A percentile compares a stretch with the other conserved stretches of the same genome.
These are phyloP conservation scores for Austrofundulus limnaeus DNA, from an alignment of 2,113 vertebrate genomes.

Conservation along the genomic window DNA sequence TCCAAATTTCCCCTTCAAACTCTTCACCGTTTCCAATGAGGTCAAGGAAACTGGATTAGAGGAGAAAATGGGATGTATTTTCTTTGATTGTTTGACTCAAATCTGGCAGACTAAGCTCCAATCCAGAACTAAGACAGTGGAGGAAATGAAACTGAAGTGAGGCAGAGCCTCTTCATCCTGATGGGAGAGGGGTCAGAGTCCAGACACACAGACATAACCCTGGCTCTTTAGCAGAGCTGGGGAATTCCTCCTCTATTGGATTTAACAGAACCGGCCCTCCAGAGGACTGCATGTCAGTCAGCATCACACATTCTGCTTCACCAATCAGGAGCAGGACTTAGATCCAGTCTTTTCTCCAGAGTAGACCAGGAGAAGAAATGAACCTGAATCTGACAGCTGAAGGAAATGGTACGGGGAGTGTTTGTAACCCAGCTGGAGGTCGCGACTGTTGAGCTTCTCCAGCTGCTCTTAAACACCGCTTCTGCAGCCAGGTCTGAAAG, in stretches of 20 bases:
- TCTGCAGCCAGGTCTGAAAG: neutral
- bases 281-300: neutral
- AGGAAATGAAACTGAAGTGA: neutral
- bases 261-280: neutral
- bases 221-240: neutral
- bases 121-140: neutral
- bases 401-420: neutral
- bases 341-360: neutral
- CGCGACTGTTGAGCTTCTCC: neutral
- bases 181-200: neutral
- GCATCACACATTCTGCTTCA: constrained; percentile 6
- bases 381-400: neutral
- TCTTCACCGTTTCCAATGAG: neutral
- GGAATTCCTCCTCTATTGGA: neutral
- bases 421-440: neutral
- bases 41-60: neutral
- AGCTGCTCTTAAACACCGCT: constrained; percentile 4
- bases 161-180: neutral
- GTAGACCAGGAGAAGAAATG: neutral
- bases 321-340: neutral
- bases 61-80: neutral
- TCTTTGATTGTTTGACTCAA: neutral
- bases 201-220: neutral
- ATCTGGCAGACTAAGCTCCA: neutral
- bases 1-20: neutral